Evolutionary conservation across 2,797 vertebrate species (phyloP).

Genomic region (Erethizon dorsatum): DNA sequence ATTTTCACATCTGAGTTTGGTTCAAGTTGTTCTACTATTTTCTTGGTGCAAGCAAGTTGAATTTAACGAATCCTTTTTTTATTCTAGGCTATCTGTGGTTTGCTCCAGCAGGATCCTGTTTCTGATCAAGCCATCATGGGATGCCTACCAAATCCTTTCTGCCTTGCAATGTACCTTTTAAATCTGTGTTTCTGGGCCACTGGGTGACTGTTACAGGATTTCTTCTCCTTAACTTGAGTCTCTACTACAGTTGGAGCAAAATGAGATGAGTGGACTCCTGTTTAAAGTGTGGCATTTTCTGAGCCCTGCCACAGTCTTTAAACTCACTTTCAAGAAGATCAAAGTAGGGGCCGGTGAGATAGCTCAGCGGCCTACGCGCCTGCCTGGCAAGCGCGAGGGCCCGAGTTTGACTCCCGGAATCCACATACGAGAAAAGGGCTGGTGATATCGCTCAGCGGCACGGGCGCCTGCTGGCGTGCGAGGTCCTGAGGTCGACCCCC

Average conservation of each 20-base stretch:
- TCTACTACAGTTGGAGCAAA: neutral
- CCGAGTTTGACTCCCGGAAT: too few species aligned
- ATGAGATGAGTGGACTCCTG: neutral
- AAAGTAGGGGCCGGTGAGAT: too few species aligned
- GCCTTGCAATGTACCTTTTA: conserved; percentile 17
- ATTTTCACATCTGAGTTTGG: conserved; percentile 5
- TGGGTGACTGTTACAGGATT: neutral
- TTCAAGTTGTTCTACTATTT: neutral
- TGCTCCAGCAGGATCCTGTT: conserved; percentile 27
- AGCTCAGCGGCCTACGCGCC: too few species aligned
- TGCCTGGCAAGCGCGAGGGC: too few species aligned
- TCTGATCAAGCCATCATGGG: neutral
- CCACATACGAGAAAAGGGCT: too few species aligned
- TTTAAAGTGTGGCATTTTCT: conserved; percentile 43
- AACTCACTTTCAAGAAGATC: neutral
- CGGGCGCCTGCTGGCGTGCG: too few species aligned
- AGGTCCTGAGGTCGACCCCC: too few species aligned
- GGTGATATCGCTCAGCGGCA: too few species aligned
- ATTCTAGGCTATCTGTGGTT: conserved; percentile 56
- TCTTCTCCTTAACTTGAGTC: conserved; percentile 32
- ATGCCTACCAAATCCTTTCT: conserved; percentile 57
- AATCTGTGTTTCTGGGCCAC: conserved; percentile 34
- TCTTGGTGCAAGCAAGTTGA: neutral
- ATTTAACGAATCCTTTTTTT: conserved; percentile 50
- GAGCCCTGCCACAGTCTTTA: neutral